These are phyloP conservation scores for Crotalus tigris DNA, from an alignment of 2,113 vertebrate species.

Conservation along the genomic window DNA sequence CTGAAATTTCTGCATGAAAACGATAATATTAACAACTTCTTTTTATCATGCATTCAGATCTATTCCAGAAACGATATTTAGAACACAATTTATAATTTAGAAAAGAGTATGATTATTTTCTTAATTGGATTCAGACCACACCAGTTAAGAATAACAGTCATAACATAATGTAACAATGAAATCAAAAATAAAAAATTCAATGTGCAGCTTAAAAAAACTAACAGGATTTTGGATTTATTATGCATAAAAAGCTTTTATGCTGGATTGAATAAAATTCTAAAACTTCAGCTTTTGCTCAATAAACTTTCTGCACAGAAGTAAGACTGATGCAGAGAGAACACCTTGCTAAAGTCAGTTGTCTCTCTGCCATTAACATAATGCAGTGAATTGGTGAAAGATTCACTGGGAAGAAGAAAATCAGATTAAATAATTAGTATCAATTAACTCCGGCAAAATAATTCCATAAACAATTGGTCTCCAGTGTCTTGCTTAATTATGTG, in stretches of 20 bases:
- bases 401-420: constrained; percentile 88
- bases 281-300: constrained; percentile 5
- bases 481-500: constrained; percentile 97
- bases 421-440: constrained; percentile 99
- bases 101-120: neutral
- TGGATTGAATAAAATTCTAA: constrained; percentile 37
- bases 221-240: neutral
- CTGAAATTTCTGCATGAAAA: neutral
- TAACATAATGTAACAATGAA: neutral
- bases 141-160: neutral
- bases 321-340: constrained; percentile 31
- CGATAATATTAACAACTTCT: constrained; percentile 3
- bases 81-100: constrained; percentile 18
- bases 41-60: neutral
- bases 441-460: constrained; percentile 97
- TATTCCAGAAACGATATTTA: neutral
- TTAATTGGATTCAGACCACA: neutral
- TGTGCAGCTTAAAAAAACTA: neutral
- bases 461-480: constrained; percentile 99
- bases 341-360: constrained; percentile 53
- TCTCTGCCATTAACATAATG: constrained; percentile 56
- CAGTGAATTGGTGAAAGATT: constrained; percentile 67
- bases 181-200: neutral
- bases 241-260: constrained; percentile 16
- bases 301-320: neutral